phyloP scores from a whole-genome alignment of 2,113 vertebrate species.

The Plecotus auritus region DNA sequence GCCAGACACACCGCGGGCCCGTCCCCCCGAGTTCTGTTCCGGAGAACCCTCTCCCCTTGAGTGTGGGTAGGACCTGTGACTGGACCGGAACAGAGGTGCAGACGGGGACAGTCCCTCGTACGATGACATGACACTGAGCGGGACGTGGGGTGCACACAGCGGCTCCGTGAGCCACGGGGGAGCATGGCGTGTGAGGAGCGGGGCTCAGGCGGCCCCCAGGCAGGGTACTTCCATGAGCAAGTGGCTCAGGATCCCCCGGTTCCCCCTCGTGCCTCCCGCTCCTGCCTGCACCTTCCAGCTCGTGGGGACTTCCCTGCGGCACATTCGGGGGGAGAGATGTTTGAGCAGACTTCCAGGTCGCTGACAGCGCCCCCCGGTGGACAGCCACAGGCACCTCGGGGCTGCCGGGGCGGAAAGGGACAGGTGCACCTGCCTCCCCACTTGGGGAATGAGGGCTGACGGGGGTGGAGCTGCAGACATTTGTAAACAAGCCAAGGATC shows the following conservation, averaged over 20 bases:
- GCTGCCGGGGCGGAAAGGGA: too few relatives aligned
- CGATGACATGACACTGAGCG: too few relatives aligned
- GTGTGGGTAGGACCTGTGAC: neutral
- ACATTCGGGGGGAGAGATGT: neutral
- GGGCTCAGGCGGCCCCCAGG: neutral
- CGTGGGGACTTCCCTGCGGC: neutral
- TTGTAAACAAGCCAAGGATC: neutral
- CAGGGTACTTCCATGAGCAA: neutral
- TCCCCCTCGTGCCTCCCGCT: neutral
- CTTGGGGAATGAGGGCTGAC: neutral
- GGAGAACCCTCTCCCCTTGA: neutral
- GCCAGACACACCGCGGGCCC: neutral
- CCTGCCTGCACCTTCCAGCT: accelerated
- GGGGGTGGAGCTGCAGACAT: neutral
- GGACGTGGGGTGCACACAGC: neutral
- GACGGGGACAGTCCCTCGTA: too few relatives aligned
- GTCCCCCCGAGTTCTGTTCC: too few relatives aligned
- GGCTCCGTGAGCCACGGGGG: too few relatives aligned
- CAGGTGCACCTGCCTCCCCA: neutral
- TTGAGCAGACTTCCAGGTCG: neutral
- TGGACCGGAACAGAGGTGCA: too few relatives aligned
- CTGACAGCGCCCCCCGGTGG: neutral
- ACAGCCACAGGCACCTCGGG: neutral
- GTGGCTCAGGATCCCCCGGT: neutral
- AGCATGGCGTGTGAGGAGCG: neutral